Percentiles rank a stretch among this genome's conserved stretches.
Evolutionary conservation across 2,888 invertebrate genomes (phyloP).

Genomic region (Pegoplata infirma): DNA sequence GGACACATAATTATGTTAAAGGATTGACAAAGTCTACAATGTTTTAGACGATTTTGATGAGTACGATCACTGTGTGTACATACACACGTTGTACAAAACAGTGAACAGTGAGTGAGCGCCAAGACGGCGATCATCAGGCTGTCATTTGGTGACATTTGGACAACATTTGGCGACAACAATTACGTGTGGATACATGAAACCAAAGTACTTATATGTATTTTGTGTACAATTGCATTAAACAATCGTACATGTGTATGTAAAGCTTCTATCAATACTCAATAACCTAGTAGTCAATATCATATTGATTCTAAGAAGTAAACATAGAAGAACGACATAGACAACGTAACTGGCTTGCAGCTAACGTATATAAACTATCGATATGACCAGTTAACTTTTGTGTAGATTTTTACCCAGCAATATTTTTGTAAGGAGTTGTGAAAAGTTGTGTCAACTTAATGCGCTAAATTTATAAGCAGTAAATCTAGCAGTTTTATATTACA

Average conservation of each 20-base stretch:
- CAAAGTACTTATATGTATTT: constrained; percentile 20
- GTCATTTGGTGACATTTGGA: constrained; percentile 62
- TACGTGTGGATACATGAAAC: constrained; percentile 65
- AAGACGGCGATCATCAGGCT: constrained; percentile 58
- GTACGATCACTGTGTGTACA: constrained; percentile 1
- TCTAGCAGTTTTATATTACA: too few species aligned
- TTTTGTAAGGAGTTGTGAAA: too few species aligned
- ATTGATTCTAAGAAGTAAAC: constrained; percentile 16
- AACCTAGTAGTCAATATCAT: constrained; percentile 6
- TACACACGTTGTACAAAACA: not conserved
- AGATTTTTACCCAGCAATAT: too few species aligned
- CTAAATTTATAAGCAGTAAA: too few species aligned
- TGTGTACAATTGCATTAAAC: too few species aligned
- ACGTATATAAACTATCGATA: too few species aligned
- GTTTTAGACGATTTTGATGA: constrained; percentile 56
- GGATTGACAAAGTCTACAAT: constrained; percentile 60
- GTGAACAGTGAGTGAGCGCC: constrained; percentile 46
- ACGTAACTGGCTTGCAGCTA: not conserved
- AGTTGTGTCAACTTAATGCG: too few species aligned
- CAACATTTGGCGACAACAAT: constrained; percentile 70
- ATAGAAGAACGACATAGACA: not conserved
- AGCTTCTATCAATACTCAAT: not conserved
- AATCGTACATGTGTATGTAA: not conserved
- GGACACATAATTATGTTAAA: constrained; percentile 63
- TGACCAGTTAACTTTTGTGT: too few species aligned